phyloP scores from a whole-genome alignment of 2,888 invertebrate species.

The Drosophila siamana region DNA sequence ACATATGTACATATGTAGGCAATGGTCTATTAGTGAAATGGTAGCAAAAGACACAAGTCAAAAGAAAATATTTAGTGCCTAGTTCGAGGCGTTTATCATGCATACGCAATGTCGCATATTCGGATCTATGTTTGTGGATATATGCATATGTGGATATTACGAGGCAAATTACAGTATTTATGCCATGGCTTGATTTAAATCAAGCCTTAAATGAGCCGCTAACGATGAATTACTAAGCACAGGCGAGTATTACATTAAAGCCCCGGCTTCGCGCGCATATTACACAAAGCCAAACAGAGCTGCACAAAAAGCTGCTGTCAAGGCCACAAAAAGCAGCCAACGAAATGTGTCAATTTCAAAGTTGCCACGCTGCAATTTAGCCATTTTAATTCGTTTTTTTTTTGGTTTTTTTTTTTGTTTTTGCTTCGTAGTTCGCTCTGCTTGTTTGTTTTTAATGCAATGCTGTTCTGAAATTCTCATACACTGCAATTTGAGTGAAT shows the following conservation, averaged over 20 bases:
- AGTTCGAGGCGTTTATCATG: slow-evolving; percentile 59
- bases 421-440: too few species aligned
- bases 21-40: slow-evolving; percentile 59
- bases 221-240: slow-evolving; percentile 36
- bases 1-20: too few species aligned
- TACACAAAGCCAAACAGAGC: slow-evolving; percentile 16
- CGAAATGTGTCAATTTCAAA: slow-evolving; percentile 56
- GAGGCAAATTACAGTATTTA: slow-evolving; percentile 51
- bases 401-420: too few species aligned
- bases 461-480: neutral
- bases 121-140: neutral
- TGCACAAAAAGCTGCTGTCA: slow-evolving; percentile 28
- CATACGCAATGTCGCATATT: slow-evolving; percentile 12
- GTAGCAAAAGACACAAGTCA: slow-evolving; percentile 33
- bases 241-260: slow-evolving; percentile 26
- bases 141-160: slow-evolving; percentile 29
- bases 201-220: slow-evolving; percentile 53
- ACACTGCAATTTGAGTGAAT: neutral
- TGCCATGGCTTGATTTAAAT: slow-evolving; percentile 27
- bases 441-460: neutral
- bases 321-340: slow-evolving; percentile 42
- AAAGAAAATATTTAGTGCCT: slow-evolving; percentile 46
- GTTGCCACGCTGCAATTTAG: slow-evolving; percentile 26
- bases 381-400: slow-evolving; percentile 18
- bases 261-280: slow-evolving; percentile 10